These are phyloP conservation scores for Eufriesea mexicana DNA, from an alignment of 1,140 invertebrate species.

Conservation along the genomic window DNA sequence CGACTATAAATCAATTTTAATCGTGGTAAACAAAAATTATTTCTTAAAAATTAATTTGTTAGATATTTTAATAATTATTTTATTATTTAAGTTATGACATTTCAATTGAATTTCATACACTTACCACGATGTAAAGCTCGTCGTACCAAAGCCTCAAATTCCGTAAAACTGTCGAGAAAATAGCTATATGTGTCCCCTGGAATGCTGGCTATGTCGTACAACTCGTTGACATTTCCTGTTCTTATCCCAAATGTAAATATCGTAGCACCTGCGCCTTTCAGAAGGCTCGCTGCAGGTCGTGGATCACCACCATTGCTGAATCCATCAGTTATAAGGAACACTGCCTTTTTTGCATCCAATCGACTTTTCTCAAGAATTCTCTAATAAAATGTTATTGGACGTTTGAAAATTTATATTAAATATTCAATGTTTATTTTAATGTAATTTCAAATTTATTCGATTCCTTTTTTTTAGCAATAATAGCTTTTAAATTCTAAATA, in stretches of 20 bases:
- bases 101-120: background rate
- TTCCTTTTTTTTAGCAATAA: background rate
- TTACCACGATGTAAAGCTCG: constrained; percentile 87
- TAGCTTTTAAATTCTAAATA: no score
- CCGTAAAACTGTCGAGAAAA: constrained; percentile 87
- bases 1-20: background rate
- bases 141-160: constrained; percentile 88
- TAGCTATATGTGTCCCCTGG: constrained; percentile 87
- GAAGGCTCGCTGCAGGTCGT: constrained; percentile 82
- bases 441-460: background rate
- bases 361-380: constrained; percentile 83
- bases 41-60: background rate
- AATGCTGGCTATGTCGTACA: constrained; percentile 86
- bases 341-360: constrained; percentile 83
- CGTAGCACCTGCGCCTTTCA: constrained; percentile 83
- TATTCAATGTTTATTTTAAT: background rate
- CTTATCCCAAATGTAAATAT: constrained; percentile 88
- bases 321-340: constrained; percentile 89
- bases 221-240: constrained; percentile 87
- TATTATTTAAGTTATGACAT: background rate
- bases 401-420: background rate
- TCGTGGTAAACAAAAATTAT: background rate
- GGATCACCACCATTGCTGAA: constrained; percentile 90
- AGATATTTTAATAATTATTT: background rate
- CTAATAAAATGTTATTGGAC: constrained; percentile 70